These are phyloP conservation scores for Conistra vaccinii DNA, from an alignment of 2,888 invertebrate genomes.

Conservation along the genomic window DNA sequence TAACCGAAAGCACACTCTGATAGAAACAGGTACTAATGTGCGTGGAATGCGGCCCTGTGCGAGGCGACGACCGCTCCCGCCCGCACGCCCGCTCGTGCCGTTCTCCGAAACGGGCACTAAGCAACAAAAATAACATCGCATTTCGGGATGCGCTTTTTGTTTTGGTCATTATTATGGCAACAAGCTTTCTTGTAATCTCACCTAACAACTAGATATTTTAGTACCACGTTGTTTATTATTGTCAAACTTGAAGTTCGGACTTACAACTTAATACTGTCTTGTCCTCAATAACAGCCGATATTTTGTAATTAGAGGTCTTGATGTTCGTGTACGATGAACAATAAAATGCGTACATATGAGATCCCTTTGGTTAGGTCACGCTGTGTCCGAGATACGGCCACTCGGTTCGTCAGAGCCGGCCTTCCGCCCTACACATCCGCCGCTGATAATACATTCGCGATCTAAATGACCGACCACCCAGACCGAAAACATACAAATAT, in stretches of 20 bases:
- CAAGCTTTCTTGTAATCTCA: constrained; percentile 69
- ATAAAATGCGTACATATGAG: constrained; percentile 41
- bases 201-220: constrained; percentile 29
- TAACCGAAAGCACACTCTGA: neutral
- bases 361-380: constrained; percentile 58
- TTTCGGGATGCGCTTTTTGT: constrained; percentile 89
- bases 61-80: constrained; percentile 90
- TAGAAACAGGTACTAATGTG: constrained; percentile 38
- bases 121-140: constrained; percentile 88
- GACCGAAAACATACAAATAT: constrained; percentile 48
- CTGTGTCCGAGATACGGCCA: constrained; percentile 64
- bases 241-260: neutral
- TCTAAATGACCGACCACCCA: constrained; percentile 68
- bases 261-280: neutral
- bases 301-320: neutral
- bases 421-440: constrained; percentile 87
- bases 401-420: constrained; percentile 69
- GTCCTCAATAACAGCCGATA: neutral
- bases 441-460: constrained; percentile 82
- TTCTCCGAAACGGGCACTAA: constrained; percentile 88
- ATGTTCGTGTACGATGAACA: constrained; percentile 9
- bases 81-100: constrained; percentile 81
- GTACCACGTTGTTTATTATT: constrained; percentile 6
- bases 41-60: constrained; percentile 81
- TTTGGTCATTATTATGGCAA: constrained; percentile 83